phyloP scores from a whole-genome alignment of 30 jellyfish, hydroid and myxozoan species.

The Chrysaora quinquecirrha region DNA sequence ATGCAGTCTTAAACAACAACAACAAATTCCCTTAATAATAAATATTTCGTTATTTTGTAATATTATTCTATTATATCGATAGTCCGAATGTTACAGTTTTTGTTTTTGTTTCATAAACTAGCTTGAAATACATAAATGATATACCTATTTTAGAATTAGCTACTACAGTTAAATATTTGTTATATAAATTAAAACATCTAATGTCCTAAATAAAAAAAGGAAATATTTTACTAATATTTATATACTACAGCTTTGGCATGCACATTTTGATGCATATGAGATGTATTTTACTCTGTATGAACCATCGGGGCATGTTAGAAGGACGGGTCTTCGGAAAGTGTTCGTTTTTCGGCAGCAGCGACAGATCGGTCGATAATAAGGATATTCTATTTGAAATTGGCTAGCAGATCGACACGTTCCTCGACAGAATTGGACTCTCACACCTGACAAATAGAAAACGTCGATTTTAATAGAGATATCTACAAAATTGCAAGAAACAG shows the following conservation, averaged over 20 bases:
- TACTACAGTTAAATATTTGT: neutral
- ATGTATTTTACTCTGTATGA: constrained; percentile 20
- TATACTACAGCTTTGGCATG: constrained; percentile 25
- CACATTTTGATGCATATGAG: constrained; percentile 34
- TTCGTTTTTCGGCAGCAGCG: constrained; percentile 57
- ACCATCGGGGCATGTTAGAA: constrained; percentile 58
- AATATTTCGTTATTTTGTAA: too few species aligned
- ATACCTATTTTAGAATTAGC: too few species aligned
- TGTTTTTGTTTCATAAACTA: too few species aligned
- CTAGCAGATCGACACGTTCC: constrained; percentile 88
- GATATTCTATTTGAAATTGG: constrained; percentile 36
- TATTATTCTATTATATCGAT: too few species aligned
- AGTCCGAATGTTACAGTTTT: too few species aligned
- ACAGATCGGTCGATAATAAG: constrained; percentile 57
- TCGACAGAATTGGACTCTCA: constrained; percentile 50
- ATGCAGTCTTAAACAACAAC: too few species aligned
- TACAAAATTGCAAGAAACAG: too few species aligned
- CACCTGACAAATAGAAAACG: constrained; percentile 36
- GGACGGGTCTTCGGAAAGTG: constrained; percentile 21
- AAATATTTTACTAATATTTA: neutral
- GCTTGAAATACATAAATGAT: too few species aligned
- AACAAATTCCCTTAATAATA: too few species aligned
- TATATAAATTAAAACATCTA: neutral
- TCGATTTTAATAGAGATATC: neutral
- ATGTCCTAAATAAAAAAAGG: neutral